These are phyloP conservation scores for Mormoops blainvillei DNA, from an alignment of 2,113 vertebrate genomes.

Conservation along the genomic window DNA sequence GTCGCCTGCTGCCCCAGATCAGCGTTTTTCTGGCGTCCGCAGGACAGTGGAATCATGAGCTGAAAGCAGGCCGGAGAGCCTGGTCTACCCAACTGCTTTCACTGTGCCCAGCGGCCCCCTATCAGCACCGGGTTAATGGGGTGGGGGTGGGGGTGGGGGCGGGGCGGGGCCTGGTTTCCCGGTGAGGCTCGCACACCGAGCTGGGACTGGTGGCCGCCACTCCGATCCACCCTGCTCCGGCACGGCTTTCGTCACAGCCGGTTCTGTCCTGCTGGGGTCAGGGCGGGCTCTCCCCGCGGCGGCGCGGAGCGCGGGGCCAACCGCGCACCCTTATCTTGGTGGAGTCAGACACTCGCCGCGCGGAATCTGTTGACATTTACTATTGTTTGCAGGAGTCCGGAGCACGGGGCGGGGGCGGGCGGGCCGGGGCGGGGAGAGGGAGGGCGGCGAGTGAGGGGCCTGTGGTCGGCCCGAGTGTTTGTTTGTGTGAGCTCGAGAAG, in stretches of 20 bases:
- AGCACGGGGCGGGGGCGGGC: constrained; percentile 39
- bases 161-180: constrained; percentile 17
- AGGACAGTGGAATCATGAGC: neutral
- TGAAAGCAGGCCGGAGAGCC: constrained; percentile 25
- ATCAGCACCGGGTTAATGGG: neutral
- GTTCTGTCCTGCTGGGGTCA: constrained; percentile 63
- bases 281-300: neutral
- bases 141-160: constrained; percentile 53
- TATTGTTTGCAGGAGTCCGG: constrained; percentile 71
- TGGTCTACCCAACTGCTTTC: neutral
- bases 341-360: constrained; percentile 55
- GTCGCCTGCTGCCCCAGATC: constrained; percentile 4
- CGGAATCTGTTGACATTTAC: constrained; percentile 77
- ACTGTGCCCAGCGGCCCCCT: neutral
- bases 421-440: neutral
- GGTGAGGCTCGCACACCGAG: neutral
- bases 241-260: neutral
- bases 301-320: constrained; percentile 55
- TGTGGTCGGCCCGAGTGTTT: neutral
- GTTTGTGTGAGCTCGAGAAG: neutral
- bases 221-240: neutral
- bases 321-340: constrained; percentile 36
- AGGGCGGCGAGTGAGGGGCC: constrained; percentile 32
- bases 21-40: neutral
- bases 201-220: neutral